Evolutionary conservation across 1,140 invertebrate genomes (phyloP), one percentile per base, ranked within the genome.

Genomic region (Camponotus vicinus): DNA sequence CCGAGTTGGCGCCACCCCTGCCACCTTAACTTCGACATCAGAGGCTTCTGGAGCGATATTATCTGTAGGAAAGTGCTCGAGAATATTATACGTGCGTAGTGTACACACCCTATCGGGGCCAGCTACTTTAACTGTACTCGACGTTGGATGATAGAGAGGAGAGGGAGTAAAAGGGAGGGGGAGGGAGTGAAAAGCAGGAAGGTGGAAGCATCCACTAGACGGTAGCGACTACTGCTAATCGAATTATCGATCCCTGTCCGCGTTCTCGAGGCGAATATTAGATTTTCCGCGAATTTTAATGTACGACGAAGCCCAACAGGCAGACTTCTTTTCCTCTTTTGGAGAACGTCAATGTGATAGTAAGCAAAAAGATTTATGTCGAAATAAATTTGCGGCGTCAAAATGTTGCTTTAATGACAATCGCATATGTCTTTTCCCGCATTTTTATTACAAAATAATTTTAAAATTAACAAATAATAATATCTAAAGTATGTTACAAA

Each of bases 1-100:
- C 67, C 42, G 89, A 52, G 61, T 71, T 87, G 32, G n/a, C 69
- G 61, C 59, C 27, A 27, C 27, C 64, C 86, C 66, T 21, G 82
- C 49, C 86, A 86, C 87, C 88, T 91, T 89, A 92, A 92, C 92
- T 93, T 92, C 86, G 87, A 91, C 92, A 91, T 92, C 90, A 92
- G 78, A 92, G 90, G 80, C 82, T 88, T 85, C 67, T 64, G 49
- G 79, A 83, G 40, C 87, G 87, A 92, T 92, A 92, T 92, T 92
- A 92, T 92, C 87, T 84, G 82, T 63, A 91, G 86, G 91, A 91
- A 90, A 92, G 91, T 91, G 88, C 92, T 93, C 90, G 89, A 91
- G 89, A 92, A 91, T 90, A 90, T 92, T 89, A 92, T 88, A 88
- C 83, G 76, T 88, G 90, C 86, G 88, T 89, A 84, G 86, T 77